Conservation (phyloP, 1,140 invertebrate species). For the Drosophila setifemur region DNA sequence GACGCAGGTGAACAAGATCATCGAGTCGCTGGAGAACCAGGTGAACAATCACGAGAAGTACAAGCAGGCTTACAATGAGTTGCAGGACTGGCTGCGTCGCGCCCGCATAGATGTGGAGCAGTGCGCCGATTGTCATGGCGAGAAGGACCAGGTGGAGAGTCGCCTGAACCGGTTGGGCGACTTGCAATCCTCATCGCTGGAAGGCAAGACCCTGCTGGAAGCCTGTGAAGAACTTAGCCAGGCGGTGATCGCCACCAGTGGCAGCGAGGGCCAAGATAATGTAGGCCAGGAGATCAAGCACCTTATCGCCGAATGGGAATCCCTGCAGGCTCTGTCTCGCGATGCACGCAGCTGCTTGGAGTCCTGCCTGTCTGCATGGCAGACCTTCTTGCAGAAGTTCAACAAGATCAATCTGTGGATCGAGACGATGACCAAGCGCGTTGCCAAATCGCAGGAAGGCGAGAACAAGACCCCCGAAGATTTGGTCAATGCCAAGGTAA, state of each 20-base stretch:
- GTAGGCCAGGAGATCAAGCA: constrained; percentile 93
- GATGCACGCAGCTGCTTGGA: constrained; percentile 90
- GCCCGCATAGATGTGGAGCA: constrained; percentile 92
- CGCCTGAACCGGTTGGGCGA: constrained; percentile 89
- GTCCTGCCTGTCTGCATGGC: constrained; percentile 93
- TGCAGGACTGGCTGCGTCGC: constrained; percentile 94
- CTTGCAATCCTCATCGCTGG: constrained; percentile 86
- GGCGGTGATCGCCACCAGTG: constrained; percentile 90
- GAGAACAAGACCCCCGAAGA: constrained; percentile 92
- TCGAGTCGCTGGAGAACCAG: constrained; percentile 90
- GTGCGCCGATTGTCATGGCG: constrained; percentile 92
- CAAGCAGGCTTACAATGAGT: constrained; percentile 90
- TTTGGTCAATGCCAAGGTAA: constrained; percentile 89
- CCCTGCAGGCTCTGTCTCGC: constrained; percentile 90
- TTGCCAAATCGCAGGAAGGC: constrained; percentile 86
- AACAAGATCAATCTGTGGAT: constrained; percentile 91
- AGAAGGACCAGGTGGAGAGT: constrained; percentile 89
- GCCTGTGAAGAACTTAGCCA: constrained; percentile 90
- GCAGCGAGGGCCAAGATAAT: constrained; percentile 92
- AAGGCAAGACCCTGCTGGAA: constrained; percentile 89
- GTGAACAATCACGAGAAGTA: constrained; percentile 94
- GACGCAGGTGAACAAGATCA: constrained; percentile 86
- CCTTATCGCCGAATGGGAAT: constrained; percentile 93
- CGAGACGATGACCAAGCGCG: constrained; percentile 87
- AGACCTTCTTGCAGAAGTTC: constrained; percentile 90